Percentiles rank a stretch among this genome's conserved stretches.
phyloP scores from a whole-genome alignment of 1,140 invertebrate genomes.

The Bicyclus anynana region DNA sequence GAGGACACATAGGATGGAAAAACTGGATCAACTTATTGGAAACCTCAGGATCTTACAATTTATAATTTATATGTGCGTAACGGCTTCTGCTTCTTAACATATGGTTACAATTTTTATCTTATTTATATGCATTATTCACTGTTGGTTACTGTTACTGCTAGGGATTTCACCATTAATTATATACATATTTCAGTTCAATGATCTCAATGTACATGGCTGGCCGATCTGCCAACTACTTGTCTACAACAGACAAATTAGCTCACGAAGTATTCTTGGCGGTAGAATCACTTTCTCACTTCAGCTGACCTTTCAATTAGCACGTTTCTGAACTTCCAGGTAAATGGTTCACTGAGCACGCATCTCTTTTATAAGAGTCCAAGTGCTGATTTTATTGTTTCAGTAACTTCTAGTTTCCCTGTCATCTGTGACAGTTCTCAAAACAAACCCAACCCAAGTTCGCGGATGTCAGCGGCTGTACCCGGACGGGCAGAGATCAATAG shows the following conservation, averaged over 20 bases:
- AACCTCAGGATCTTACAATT: too few species aligned
- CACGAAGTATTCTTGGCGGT: not conserved
- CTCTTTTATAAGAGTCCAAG: too few species aligned
- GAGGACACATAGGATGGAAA: too few species aligned
- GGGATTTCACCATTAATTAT: not conserved
- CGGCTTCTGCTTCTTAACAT: too few species aligned
- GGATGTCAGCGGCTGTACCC: slow-evolving; percentile 7
- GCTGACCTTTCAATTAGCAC: not conserved
- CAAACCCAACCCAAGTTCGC: not conserved
- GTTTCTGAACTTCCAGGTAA: not conserved
- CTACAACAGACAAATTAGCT: slow-evolving; percentile 5
- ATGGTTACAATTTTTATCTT: too few species aligned
- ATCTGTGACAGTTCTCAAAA: not conserved
- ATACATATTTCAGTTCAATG: slow-evolving; percentile 10
- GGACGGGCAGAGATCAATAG: slow-evolving; percentile 35
- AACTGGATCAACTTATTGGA: too few species aligned
- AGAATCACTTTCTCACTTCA: not conserved
- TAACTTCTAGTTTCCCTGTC: too few species aligned
- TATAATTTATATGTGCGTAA: too few species aligned
- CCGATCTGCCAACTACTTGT: slow-evolving; percentile 7
- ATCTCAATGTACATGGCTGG: slow-evolving; percentile 4
- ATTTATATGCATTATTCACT: too few species aligned
- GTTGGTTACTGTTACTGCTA: not conserved
- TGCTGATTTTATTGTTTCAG: too few species aligned
- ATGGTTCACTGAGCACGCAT: too few species aligned